These are phyloP conservation scores for Tetragnatha versicolor DNA, from an alignment of 1,140 invertebrate species.

Conservation along the genomic window DNA sequence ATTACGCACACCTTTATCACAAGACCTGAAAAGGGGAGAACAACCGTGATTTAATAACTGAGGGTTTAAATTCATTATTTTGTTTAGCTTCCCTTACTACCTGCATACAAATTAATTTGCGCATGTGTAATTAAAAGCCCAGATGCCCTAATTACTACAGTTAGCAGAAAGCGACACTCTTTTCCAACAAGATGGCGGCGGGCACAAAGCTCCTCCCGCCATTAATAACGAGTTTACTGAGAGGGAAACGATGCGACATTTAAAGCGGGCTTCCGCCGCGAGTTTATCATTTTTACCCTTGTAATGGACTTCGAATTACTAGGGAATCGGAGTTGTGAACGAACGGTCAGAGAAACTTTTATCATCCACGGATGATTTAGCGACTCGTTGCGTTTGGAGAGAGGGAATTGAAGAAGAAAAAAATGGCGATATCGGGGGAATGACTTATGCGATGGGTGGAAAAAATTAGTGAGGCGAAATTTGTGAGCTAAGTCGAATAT, in stretches of 20 bases:
- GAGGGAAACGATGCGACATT: slow-evolving; percentile 37
- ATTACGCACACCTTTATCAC: not conserved
- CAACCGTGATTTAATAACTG: slow-evolving; percentile 26
- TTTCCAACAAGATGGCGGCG: slow-evolving; percentile 34
- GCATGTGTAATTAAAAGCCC: slow-evolving; percentile 42
- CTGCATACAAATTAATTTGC: slow-evolving; percentile 29
- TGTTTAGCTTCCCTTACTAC: slow-evolving; percentile 11
- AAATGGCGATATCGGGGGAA: too few relatives aligned
- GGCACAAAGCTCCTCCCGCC: slow-evolving; percentile 29
- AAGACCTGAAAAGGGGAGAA: not conserved
- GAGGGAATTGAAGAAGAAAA: not conserved
- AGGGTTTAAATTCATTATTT: slow-evolving; percentile 33
- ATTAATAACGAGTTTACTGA: slow-evolving; percentile 48
- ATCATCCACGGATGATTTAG: slow-evolving; percentile 30
- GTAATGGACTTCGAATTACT: slow-evolving; percentile 40
- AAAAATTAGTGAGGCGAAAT: too few relatives aligned
- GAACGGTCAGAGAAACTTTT: not conserved
- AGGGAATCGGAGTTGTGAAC: slow-evolving; percentile 11
- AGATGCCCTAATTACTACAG: slow-evolving; percentile 33
- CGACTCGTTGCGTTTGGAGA: not conserved
- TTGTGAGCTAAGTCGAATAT: too few relatives aligned
- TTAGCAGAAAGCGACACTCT: slow-evolving; percentile 14
- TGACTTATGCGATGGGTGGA: too few relatives aligned
- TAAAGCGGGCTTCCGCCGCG: slow-evolving; percentile 29
- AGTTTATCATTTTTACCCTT: slow-evolving; percentile 41